Conservation (phyloP, 2,113 vertebrate genomes). For the Madoqua kirkii region DNA sequence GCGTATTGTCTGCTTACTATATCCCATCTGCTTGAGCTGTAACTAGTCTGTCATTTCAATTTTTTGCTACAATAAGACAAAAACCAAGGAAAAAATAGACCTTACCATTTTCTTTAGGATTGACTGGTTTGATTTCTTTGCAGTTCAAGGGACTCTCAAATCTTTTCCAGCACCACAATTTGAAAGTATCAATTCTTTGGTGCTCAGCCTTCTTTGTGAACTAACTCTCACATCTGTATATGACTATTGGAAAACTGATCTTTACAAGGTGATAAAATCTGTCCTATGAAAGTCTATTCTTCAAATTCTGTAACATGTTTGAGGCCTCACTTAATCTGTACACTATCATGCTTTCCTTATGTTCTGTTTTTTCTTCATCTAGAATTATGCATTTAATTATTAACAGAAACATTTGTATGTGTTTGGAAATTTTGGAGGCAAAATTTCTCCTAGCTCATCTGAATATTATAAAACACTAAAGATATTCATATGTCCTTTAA, state of each 20-base stretch:
- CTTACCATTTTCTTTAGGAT: background rate
- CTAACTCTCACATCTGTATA: background rate
- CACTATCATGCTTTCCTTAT: background rate
- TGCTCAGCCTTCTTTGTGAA: background rate
- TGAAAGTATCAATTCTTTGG: background rate
- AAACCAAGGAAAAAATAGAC: background rate
- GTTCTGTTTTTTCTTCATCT: background rate
- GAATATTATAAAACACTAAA: background rate
- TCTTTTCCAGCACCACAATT: background rate
- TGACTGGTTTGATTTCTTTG: background rate
- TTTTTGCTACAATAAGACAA: background rate
- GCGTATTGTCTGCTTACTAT: background rate
- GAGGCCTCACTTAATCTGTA: background rate
- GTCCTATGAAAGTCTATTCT: background rate
- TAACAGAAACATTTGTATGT: conserved; percentile 8
- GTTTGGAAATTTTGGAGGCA: background rate
- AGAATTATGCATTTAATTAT: background rate
- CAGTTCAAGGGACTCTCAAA: background rate
- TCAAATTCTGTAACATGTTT: background rate
- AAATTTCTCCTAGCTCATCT: background rate
- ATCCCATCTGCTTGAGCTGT: background rate
- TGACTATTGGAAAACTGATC: background rate
- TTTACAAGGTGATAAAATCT: background rate
- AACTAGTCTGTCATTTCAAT: background rate
- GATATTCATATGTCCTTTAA: background rate